phyloP scores from a whole-genome alignment of 2,888 invertebrate genomes.

The Platypus cylindrus region DNA sequence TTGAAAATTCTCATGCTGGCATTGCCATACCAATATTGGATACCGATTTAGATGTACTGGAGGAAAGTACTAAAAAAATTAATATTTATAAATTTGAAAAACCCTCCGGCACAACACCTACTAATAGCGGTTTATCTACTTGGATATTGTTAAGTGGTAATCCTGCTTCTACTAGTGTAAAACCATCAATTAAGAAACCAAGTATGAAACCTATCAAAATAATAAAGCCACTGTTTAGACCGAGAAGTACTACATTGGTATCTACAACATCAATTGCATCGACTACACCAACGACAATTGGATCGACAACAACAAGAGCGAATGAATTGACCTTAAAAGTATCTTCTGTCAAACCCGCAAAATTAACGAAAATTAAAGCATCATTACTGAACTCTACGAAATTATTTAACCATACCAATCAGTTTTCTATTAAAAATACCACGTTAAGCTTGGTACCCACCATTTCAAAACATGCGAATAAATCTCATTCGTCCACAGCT shows the following conservation, averaged over 20 bases:
- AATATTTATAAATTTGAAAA: constrained; percentile 31
- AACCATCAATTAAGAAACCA: constrained; percentile 19
- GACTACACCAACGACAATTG: constrained; percentile 14
- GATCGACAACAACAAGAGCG: constrained; percentile 26
- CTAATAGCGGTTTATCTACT: constrained; percentile 56
- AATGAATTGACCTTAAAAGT: constrained; percentile 25
- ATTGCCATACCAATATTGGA: constrained; percentile 35
- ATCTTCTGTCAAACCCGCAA: constrained; percentile 21
- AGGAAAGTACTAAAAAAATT: constrained; percentile 28
- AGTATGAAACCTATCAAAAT: constrained; percentile 17
- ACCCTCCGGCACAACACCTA: constrained; percentile 43
- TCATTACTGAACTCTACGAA: constrained; percentile 45
- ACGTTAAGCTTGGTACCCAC: constrained; percentile 10
- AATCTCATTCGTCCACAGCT: constrained; percentile 10
- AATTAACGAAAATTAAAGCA: constrained; percentile 47
- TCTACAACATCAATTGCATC: constrained; percentile 16
- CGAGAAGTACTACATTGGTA: constrained; percentile 28
- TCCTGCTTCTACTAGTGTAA: constrained; percentile 23
- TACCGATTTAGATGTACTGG: constrained; percentile 24
- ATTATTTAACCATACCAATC: constrained; percentile 39
- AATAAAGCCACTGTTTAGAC: constrained; percentile 28
- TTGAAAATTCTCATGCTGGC: constrained; percentile 48
- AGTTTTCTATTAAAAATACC: constrained; percentile 13
- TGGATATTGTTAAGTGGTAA: constrained; percentile 59
- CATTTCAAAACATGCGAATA: constrained; percentile 6